Conservation (phyloP, 2,888 invertebrate genomes). For the Tipula confusa region DNA sequence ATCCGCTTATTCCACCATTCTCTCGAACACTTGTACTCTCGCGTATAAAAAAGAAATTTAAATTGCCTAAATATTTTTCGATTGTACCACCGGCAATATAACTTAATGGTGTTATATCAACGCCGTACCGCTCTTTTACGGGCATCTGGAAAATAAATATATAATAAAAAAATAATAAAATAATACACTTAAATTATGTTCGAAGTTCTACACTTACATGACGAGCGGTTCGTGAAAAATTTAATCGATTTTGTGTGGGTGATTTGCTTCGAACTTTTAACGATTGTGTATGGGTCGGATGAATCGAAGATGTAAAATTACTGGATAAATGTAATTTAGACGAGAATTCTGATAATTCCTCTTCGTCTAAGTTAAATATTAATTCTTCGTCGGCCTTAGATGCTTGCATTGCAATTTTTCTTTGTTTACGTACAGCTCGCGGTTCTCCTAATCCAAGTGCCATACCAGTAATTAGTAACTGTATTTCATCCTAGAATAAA, state of each 20-base stretch:
- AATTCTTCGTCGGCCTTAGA: constrained; percentile 63
- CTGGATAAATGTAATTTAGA: constrained; percentile 37
- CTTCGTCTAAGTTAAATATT: constrained; percentile 80
- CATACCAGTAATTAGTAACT: constrained; percentile 68
- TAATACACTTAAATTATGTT: constrained; percentile 20
- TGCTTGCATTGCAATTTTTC: constrained; percentile 44
- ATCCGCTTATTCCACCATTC: constrained; percentile 87
- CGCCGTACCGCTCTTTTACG: constrained; percentile 53
- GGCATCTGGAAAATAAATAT: constrained; percentile 42
- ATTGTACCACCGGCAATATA: constrained; percentile 73
- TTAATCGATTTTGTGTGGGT: constrained; percentile 50
- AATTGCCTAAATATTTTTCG: constrained; percentile 79
- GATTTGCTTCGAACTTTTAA: constrained; percentile 55
- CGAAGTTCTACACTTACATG: constrained; percentile 42
- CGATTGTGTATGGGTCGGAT: constrained; percentile 42
- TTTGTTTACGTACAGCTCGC: constrained; percentile 52
- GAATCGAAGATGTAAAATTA: background rate
- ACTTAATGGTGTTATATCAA: constrained; percentile 77
- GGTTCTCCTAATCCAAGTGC: constrained; percentile 69
- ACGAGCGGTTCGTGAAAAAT: constrained; percentile 38
- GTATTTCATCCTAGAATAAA: constrained; percentile 58
- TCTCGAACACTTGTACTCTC: constrained; percentile 91
- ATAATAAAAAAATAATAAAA: background rate
- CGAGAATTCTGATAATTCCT: constrained; percentile 43
- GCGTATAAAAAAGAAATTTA: constrained; percentile 91